A percentile compares a stretch with the other conserved stretches of the same genome.
phyloP scores from a whole-genome alignment of 1,140 invertebrate genomes.

The Magallana angulata region DNA sequence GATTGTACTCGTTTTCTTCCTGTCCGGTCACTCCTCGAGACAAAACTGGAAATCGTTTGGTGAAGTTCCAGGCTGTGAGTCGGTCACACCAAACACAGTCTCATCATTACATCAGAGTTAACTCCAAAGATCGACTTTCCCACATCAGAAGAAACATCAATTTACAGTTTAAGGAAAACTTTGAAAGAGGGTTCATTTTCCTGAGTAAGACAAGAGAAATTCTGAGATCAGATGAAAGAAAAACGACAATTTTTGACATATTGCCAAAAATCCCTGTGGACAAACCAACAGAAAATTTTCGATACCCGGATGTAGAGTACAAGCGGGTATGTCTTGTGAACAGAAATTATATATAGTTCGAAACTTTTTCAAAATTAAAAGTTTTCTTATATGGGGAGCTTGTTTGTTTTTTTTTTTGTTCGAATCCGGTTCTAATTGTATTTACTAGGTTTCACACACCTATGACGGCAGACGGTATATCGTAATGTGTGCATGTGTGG shows the following conservation, averaged over 20 bases:
- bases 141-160: slow-evolving; percentile 45
- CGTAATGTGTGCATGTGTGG: slow-evolving; percentile 57
- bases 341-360: neutral
- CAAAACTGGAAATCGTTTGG: slow-evolving; percentile 37
- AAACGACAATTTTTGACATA: slow-evolving; percentile 60
- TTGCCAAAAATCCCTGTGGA: slow-evolving; percentile 55
- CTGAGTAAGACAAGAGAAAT: slow-evolving; percentile 59
- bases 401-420: too few relatives aligned
- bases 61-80: slow-evolving; percentile 52
- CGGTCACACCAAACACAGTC: slow-evolving; percentile 47
- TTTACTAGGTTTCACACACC: slow-evolving; percentile 45
- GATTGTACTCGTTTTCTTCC: slow-evolving; percentile 51
- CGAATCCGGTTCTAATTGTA: neutral
- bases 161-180: slow-evolving; percentile 50
- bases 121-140: slow-evolving; percentile 42
- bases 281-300: slow-evolving; percentile 44
- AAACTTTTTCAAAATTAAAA: neutral
- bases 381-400: neutral
- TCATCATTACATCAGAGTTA: slow-evolving; percentile 46
- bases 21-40: slow-evolving; percentile 52
- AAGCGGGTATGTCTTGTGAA: slow-evolving; percentile 56
- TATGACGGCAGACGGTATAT: slow-evolving; percentile 50
- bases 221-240: slow-evolving; percentile 49
- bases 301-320: slow-evolving; percentile 63
- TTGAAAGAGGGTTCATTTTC: slow-evolving; percentile 65